Evolutionary conservation across 2,113 vertebrate genomes (phyloP), one percentile per base, ranked within the genome.

Genomic region (Malurus cyaneus): DNA sequence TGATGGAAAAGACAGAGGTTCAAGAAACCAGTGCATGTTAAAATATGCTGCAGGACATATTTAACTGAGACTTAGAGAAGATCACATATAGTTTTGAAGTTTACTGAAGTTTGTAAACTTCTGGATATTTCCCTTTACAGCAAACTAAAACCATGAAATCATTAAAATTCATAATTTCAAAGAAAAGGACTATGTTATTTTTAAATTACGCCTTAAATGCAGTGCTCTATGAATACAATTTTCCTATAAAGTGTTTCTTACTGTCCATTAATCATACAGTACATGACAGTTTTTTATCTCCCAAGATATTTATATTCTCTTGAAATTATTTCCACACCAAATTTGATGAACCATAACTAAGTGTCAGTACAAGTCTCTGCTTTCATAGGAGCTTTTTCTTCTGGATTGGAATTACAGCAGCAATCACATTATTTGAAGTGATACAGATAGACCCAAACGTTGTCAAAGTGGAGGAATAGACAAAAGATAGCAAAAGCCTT

Each of bases 11-110:
- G 98, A 99, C 90, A 98, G 98, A 69, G 95, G 97, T 17, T 97
- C 98, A 50, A 98, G 99, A 97, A 99, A 99, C 92, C 99, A 99
- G 95, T 99, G 99, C 94, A 93, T 97, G 7, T 95, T 99, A 56
- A 98, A 97, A 8, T 96, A 98, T 0, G 97, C 99, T 12, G 99
- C 98, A 25, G 98, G 98, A 28, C 93, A 86, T 86, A 94, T 73
- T 92, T 98, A 98, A 97, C 61, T n/a, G 52, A 80, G 59, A 80
- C 57, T 16, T 65, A 86, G 62, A 39, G 84, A 93, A 89, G 70
- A 56, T 46, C 39, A n/a, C 6, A 13, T 65, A 14, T 4, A 44
- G 17, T 46, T 50, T 6, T 4, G 5, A 64, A 66, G 32, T 41
- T 49, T 61, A 8, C 6, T 72, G 31, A 89, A 89, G 15, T 56